Evolutionary conservation across 2,797 vertebrate genomes (phyloP), one percentile per base, ranked within the genome.

Genomic region (Trematomus bernacchii): DNA sequence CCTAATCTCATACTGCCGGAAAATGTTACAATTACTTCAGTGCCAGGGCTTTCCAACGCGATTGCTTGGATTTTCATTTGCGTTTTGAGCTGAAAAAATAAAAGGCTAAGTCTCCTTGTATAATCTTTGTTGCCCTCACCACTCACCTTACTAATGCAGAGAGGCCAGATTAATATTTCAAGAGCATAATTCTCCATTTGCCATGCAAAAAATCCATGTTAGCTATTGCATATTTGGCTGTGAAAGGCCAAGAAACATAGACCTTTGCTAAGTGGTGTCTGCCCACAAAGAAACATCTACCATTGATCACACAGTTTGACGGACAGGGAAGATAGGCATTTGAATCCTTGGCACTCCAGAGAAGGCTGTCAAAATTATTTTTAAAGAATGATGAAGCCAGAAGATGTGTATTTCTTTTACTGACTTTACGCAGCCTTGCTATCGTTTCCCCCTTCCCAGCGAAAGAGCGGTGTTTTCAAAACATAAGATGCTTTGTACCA

Each of bases 1-100:
- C 0, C 2, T 83, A 83, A 89, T 89, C 77, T 76, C 58, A 16
- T 8, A 33, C 44, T 44, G 55, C 23, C 77, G 82, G 59, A 18
- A 47, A 71, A 85, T 53, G 33, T 86, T 77, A 76, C 69, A 82
- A 27, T 80, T 62, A 73, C 66, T 52, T 74, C 19, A 21, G 50
- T 33, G 23, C 6, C 46, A 59, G 5, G 15, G 10, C 43, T 44
- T 71, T 51, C 30, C n/a, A 46, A 53, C 72, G n/a, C 46, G 50
- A 47, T n/a, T 27, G 23, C 55, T 47, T 18, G 52, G 11, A 74
- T 57, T 83, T 76, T 33, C 10, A 50, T 52, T 70, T 16, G 68
- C 60, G 30, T 76, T 77, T 33, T 59, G 21, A 71, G 42, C 47
- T 19, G 27, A 11, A 83, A 78, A 61, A 37, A 9, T 9, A 60